phyloP scores from a whole-genome alignment of 2,113 vertebrate species.

The Callocephalon fimbriatum region DNA sequence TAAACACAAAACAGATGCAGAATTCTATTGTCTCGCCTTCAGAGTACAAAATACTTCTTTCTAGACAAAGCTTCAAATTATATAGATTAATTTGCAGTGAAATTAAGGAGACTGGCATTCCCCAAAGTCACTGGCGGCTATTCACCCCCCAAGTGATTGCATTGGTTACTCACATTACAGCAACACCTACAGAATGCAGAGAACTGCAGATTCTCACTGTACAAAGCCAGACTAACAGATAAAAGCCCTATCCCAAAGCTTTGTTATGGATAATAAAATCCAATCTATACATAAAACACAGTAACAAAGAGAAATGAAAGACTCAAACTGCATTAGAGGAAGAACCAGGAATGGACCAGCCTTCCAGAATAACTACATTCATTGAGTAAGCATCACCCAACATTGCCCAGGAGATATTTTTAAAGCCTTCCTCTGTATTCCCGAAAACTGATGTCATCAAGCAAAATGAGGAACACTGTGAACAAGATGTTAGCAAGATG shows the following conservation, averaged over 20 bases:
- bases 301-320: background rate
- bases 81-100: background rate
- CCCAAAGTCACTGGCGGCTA: background rate
- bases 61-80: background rate
- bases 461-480: background rate
- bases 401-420: background rate
- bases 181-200: background rate
- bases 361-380: background rate
- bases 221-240: background rate
- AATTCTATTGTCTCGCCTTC: background rate
- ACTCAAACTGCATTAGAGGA: background rate
- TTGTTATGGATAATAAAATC: background rate
- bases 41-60: background rate
- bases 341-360: background rate
- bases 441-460: background rate
- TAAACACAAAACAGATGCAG: background rate
- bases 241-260: background rate
- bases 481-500: background rate
- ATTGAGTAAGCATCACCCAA: background rate
- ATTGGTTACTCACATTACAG: background rate
- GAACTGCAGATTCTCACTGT: background rate
- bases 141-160: background rate
- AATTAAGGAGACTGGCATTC: background rate
- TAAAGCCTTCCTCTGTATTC: background rate
- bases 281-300: background rate